Conservation (phyloP, 2,888 invertebrate species). For the Pyralis farinalis region DNA sequence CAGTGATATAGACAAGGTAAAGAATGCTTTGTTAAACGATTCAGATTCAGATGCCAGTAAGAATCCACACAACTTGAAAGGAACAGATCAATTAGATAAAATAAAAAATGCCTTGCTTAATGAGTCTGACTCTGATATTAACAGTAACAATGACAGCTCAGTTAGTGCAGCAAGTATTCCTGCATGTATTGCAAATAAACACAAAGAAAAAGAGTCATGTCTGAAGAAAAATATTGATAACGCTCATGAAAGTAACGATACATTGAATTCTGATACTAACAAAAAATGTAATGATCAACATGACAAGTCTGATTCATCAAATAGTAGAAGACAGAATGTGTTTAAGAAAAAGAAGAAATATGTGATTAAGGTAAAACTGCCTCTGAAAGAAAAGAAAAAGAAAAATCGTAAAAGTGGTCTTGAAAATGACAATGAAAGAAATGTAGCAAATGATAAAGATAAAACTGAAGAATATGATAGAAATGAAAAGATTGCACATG, state of each 20-base stretch:
- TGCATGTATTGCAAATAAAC: too few relatives aligned
- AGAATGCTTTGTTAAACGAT: conserved; percentile 33
- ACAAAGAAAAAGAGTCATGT: too few relatives aligned
- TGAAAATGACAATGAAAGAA: conserved; percentile 7
- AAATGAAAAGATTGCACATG: conserved; percentile 1
- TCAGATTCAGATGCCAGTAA: conserved; percentile 32
- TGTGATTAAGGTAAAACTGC: neutral
- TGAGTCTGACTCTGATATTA: conserved; percentile 12
- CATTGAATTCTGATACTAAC: too few relatives aligned
- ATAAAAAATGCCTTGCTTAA: conserved; percentile 24
- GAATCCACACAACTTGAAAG: conserved; percentile 9
- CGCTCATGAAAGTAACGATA: too few relatives aligned
- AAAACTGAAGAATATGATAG: conserved; percentile 8
- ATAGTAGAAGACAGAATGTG: too few relatives aligned
- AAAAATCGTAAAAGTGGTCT: conserved; percentile 10
- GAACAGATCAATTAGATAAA: conserved; percentile 14
- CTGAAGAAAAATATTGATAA: too few relatives aligned
- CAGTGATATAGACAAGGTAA: conserved; percentile 24
- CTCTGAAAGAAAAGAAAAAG: neutral
- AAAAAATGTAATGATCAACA: too few relatives aligned
- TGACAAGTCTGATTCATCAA: too few relatives aligned
- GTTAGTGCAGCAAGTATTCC: neutral
- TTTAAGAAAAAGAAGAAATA: too few relatives aligned
- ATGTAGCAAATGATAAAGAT: conserved; percentile 9
- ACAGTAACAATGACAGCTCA: conserved; percentile 3